Base-by-base conservation (phyloP, 1,140 invertebrate species). In the Trachymyrmex septentrionalis region DNA sequence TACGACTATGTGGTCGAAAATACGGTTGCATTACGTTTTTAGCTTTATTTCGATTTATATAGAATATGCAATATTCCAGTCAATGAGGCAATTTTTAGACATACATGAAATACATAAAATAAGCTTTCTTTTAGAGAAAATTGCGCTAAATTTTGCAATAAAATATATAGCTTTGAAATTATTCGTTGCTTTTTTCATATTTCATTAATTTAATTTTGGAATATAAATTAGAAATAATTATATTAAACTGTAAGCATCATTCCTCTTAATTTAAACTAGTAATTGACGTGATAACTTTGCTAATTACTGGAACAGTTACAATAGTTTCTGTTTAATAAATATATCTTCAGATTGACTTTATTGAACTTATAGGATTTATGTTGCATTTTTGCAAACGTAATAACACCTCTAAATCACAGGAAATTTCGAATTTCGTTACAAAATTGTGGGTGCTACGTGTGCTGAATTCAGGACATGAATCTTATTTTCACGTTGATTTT, bases 11-110 rank as follows among this genome's bases (percentile, higher is more conserved):
- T 27, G 78, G 30, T 81, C 16, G 66, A 81, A 81, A 69, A 59
- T 44, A 53, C 30, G 66, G 10, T 81, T 34, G 66, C 66, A 27
- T 71, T 81, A 71, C 34, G 16, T 71, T 59, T 44, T 81, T 71
- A 55, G 3, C 24, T 5, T 63, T 48, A 63, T 67, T 80, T 80
- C 53, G 5, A 57, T 76, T 24, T 34, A 76, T 19, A 48, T 59
- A 34, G 16, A 63, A 84, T 61, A 44, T 27, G 3, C 9, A 64
- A 9, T 44, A 44, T 44, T 44, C 9, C 2, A 44, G 9, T 30
- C 0, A 10, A n/a, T 50, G 24, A 44, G 10, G 7, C 27, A 53
- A 24, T 76, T 14, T 61, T 27, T 30, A n/a, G n/a, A n/a, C n/a
- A n/a, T n/a, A 24, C 34, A 0, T 69, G 3, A 44, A 63, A 7